Evolutionary conservation across 2,888 invertebrate genomes (phyloP).

Genomic region (Sphaeridia pumilis): DNA sequence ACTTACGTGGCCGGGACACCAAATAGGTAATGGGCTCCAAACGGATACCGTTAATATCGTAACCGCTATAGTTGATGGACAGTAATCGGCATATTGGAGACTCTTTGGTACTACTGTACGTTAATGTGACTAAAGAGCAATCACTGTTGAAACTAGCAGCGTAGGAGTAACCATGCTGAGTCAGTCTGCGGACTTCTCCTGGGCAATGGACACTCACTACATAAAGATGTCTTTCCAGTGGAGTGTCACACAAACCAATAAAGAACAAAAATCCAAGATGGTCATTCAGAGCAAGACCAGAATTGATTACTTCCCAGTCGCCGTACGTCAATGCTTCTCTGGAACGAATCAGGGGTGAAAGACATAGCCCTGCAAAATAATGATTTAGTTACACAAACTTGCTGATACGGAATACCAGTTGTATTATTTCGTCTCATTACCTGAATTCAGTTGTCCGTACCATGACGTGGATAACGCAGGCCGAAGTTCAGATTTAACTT

Average conservation of each 20-base stretch:
- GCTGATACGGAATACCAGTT: background rate
- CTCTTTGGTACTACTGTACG: conserved; percentile 48
- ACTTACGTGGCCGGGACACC: conserved; percentile 50
- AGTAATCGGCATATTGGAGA: conserved; percentile 46
- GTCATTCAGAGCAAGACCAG: conserved; percentile 78
- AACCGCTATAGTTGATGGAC: conserved; percentile 51
- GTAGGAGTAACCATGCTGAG: conserved; percentile 54
- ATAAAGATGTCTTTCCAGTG: conserved; percentile 85
- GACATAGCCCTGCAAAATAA: conserved; percentile 18
- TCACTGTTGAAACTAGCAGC: conserved; percentile 64
- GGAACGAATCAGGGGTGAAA: conserved; percentile 23
- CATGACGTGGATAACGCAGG: conserved; percentile 28
- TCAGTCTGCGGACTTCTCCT: conserved; percentile 47
- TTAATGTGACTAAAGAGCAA: conserved; percentile 43
- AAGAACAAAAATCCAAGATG: conserved; percentile 72
- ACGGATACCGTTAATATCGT: conserved; percentile 56
- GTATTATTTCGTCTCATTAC: background rate
- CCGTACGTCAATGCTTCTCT: conserved; percentile 65
- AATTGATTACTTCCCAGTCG: conserved; percentile 84
- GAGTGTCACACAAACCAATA: conserved; percentile 76
- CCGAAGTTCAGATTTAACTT: conserved; percentile 52
- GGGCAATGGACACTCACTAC: conserved; percentile 54
- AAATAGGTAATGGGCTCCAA: conserved; percentile 59
- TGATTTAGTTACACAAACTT: background rate
- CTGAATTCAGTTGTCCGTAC: conserved; percentile 11